Conservation (phyloP, 2,888 invertebrate species). For the Plebejus melissa region DNA sequence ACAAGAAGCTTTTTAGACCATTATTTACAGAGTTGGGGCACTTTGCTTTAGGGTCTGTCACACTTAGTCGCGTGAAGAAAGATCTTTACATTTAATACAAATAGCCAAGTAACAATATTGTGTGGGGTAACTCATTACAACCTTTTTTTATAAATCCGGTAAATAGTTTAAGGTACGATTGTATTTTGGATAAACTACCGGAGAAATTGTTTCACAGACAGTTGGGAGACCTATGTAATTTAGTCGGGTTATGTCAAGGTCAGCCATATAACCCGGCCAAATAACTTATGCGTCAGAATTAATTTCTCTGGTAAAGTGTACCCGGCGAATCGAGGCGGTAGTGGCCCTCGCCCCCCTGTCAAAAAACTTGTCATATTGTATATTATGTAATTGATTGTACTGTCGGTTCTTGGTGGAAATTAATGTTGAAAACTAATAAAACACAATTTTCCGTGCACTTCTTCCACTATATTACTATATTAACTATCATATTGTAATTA, state of each 20-base stretch:
- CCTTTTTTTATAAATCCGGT: neutral
- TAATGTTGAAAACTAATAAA: too few relatives aligned
- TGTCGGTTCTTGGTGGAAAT: too few relatives aligned
- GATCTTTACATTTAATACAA: neutral
- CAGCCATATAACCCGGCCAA: too few relatives aligned
- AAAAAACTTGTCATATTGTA: too few relatives aligned
- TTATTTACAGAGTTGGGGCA: slow-evolving; percentile 5
- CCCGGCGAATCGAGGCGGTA: too few relatives aligned
- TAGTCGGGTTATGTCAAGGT: too few relatives aligned
- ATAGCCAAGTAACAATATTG: neutral
- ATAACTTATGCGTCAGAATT: too few relatives aligned
- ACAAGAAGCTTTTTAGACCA: neutral
- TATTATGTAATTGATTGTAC: too few relatives aligned
- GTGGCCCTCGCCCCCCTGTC: too few relatives aligned
- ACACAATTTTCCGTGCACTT: too few relatives aligned
- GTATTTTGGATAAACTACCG: neutral
- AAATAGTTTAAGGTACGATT: neutral
- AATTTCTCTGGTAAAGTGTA: neutral
- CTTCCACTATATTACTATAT: too few relatives aligned
- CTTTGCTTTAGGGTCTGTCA: neutral
- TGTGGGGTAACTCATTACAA: slow-evolving; percentile 9
- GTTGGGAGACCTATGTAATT: neutral
- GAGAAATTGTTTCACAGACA: neutral
- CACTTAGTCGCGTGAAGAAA: neutral
- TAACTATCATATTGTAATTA: too few relatives aligned